phyloP scores from a whole-genome alignment of 2,113 vertebrate species.

The Chamaea fasciata region DNA sequence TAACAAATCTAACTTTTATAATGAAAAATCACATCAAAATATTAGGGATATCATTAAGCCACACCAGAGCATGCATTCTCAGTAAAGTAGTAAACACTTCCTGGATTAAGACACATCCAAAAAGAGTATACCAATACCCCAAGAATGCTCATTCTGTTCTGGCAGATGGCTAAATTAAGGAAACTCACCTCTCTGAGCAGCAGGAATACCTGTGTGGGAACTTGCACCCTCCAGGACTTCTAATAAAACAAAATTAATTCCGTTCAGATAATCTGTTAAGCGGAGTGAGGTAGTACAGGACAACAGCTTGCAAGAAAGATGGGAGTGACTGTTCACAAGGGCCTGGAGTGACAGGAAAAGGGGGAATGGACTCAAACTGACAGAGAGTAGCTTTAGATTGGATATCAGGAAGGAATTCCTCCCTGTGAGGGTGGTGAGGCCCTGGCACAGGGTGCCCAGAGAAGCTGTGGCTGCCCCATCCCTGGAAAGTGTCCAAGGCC shows the following conservation, averaged over 20 bases:
- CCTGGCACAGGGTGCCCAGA: not conserved
- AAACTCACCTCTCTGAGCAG: conserved; percentile 85
- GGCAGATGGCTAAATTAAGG: conserved; percentile 47
- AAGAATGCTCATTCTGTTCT: conserved; percentile 55
- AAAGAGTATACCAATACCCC: conserved; percentile 44
- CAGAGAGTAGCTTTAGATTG: not conserved
- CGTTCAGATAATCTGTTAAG: not conserved
- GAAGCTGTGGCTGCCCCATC: not conserved
- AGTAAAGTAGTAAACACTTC: conserved; percentile 51
- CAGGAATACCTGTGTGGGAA: conserved; percentile 78
- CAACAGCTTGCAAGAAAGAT: not conserved
- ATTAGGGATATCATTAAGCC: conserved; percentile 13
- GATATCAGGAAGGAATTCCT: not conserved
- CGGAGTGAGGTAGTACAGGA: conserved; percentile 4
- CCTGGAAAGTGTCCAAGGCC: not conserved
- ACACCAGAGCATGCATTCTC: conserved; percentile 59
- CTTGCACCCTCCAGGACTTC: conserved; percentile 79
- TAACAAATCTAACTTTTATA: not conserved
- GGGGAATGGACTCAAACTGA: not conserved
- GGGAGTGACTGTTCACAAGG: not conserved
- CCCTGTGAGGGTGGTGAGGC: not conserved
- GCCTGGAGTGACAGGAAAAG: not conserved
- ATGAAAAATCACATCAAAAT: not conserved
- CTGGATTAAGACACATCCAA: conserved; percentile 36
- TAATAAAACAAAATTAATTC: conserved; percentile 73